Evolutionary conservation across 2,888 invertebrate genomes (phyloP).

Genomic region (Dynastes grantii): DNA sequence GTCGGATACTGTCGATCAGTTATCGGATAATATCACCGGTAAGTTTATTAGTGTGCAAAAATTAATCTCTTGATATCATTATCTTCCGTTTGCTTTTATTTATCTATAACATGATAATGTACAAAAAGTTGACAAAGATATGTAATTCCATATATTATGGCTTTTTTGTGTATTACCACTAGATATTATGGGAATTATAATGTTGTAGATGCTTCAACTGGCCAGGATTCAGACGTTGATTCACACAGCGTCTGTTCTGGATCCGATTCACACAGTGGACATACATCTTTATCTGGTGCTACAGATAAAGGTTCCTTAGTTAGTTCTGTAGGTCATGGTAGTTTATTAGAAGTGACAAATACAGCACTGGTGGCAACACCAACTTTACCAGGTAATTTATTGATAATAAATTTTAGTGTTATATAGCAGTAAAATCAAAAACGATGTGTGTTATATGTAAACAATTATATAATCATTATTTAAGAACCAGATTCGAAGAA

Average conservation of each 20-base stretch:
- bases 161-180: slow-evolving; percentile 7
- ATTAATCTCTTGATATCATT: slow-evolving; percentile 45
- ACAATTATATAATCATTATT: slow-evolving; percentile 27
- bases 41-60: slow-evolving; percentile 31
- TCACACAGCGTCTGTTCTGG: slow-evolving; percentile 68
- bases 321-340: slow-evolving; percentile 54
- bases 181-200: slow-evolving; percentile 21
- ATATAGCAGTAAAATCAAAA: background rate
- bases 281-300: slow-evolving; percentile 67
- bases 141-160: slow-evolving; percentile 11
- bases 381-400: slow-evolving; percentile 55
- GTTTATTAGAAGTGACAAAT: slow-evolving; percentile 63
- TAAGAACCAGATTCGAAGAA: slow-evolving; percentile 58
- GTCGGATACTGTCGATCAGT: slow-evolving; percentile 49
- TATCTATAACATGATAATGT: slow-evolving; percentile 39
- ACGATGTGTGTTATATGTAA: too few species aligned
- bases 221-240: slow-evolving; percentile 68
- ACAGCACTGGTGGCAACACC: slow-evolving; percentile 53
- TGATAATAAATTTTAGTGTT: slow-evolving; percentile 12
- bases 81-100: slow-evolving; percentile 33
- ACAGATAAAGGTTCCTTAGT: slow-evolving; percentile 64
- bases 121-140: background rate
- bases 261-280: slow-evolving; percentile 68
- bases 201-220: slow-evolving; percentile 49
- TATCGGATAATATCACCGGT: slow-evolving; percentile 48